Percentiles rank a stretch among this genome's conserved stretches.
These are phyloP conservation scores for Odontocerum albicorne DNA, from an alignment of 2,888 invertebrate genomes.

Conservation along the genomic window DNA sequence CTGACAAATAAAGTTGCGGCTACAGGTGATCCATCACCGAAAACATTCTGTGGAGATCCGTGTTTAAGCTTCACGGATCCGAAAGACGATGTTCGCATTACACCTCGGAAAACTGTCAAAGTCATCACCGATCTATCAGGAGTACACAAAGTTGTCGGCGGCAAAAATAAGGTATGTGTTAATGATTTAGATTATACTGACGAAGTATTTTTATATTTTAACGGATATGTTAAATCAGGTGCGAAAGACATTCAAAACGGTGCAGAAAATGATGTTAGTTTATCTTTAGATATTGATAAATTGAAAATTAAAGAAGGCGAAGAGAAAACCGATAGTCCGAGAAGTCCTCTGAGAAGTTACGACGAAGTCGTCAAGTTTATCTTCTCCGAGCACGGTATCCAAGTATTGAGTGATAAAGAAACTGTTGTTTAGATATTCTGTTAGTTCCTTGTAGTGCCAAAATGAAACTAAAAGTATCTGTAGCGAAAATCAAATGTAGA, in stretches of 20 bases:
- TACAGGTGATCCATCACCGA: conserved; percentile 45
- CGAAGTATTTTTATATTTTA: conserved; percentile 44
- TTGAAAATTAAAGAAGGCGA: conserved; percentile 49
- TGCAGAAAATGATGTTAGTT: conserved; percentile 42
- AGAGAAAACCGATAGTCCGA: conserved; percentile 21
- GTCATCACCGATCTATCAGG: conserved; percentile 59
- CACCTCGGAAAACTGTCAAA: conserved; percentile 76
- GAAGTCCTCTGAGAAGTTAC: conserved; percentile 43
- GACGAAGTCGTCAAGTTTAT: conserved; percentile 71
- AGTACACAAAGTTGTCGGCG: conserved; percentile 48
- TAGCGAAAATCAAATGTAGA: no score
- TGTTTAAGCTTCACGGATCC: conserved; percentile 34
- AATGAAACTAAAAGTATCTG: no score
- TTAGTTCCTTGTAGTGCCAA: conserved; percentile 4
- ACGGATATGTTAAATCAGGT: conserved; percentile 41
- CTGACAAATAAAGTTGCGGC: conserved; percentile 34
- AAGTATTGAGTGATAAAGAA: conserved; percentile 78
- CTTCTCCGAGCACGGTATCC: conserved; percentile 75
- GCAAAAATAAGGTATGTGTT: conserved; percentile 46
- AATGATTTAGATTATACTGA: conserved; percentile 40
- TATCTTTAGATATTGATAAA: conserved; percentile 53
- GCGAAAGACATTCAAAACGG: background rate
- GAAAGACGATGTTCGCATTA: conserved; percentile 43
- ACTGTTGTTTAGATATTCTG: conserved; percentile 59
- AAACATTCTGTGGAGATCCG: conserved; percentile 47